A percentile compares a stretch with the other conserved stretches of the same genome.
phyloP scores from a whole-genome alignment of 2,113 vertebrate genomes.

The Sphaerodactylus townsendi region DNA sequence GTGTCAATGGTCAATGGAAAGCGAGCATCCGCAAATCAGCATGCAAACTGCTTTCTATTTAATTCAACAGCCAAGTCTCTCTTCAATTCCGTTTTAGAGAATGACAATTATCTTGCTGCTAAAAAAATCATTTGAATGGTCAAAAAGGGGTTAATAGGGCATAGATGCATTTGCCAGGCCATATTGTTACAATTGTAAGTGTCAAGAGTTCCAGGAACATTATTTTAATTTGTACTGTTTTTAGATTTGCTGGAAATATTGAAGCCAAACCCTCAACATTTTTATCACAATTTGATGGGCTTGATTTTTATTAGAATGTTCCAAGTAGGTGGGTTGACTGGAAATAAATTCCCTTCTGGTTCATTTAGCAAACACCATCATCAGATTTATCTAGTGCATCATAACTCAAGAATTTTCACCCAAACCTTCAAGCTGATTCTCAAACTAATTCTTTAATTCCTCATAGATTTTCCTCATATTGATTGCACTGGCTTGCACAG shows the following conservation, averaged over 20 bases:
- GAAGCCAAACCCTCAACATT: background rate
- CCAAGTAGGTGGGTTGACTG: too few species aligned
- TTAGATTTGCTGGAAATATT: background rate
- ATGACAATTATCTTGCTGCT: background rate
- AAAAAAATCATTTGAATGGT: background rate
- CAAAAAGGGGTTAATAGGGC: background rate
- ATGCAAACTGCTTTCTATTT: background rate
- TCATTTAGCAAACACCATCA: too few species aligned
- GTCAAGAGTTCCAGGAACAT: background rate
- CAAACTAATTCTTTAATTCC: slow-evolving; percentile 32
- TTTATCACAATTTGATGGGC: too few species aligned
- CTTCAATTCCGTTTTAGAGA: background rate
- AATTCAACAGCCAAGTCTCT: background rate
- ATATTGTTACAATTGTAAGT: background rate
- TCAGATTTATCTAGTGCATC: too few species aligned
- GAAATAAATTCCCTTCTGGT: too few species aligned
- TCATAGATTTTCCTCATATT: too few species aligned
- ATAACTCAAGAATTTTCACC: too few species aligned
- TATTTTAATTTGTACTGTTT: background rate
- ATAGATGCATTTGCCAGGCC: background rate
- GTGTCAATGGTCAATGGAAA: too few species aligned
- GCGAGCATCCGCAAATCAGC: too few species aligned
- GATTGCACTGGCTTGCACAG: too few species aligned
- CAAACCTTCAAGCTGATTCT: slow-evolving; percentile 12
- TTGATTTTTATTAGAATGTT: too few species aligned